phyloP scores from a whole-genome alignment of 2,888 invertebrate species.

The Dryobota labecula region DNA sequence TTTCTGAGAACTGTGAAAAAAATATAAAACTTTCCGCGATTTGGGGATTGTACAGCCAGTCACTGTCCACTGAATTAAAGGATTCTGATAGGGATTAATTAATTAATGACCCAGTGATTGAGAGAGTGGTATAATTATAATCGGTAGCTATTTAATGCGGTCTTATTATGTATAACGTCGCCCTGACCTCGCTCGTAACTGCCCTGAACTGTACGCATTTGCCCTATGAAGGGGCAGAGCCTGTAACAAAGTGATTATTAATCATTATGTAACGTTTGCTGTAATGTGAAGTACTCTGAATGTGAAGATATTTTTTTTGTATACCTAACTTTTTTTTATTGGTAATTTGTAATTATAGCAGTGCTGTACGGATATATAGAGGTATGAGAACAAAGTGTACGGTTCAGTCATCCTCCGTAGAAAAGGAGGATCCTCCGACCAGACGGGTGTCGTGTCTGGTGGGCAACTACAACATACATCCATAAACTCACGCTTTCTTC shows the following conservation, averaged over 20 bases:
- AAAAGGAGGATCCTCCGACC: too few relatives aligned
- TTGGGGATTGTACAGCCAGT: too few relatives aligned
- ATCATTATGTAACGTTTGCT: not conserved
- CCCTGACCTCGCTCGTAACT: constrained; percentile 17
- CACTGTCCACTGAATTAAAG: not conserved
- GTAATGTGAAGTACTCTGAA: not conserved
- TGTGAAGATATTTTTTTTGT: not conserved
- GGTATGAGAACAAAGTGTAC: too few relatives aligned
- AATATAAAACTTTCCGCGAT: not conserved
- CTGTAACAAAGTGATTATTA: not conserved
- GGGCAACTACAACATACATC: too few relatives aligned
- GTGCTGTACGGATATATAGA: not conserved
- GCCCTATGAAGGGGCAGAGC: constrained; percentile 12
- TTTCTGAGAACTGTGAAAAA: constrained; percentile 3
- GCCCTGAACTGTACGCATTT: constrained; percentile 26
- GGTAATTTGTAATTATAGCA: not conserved
- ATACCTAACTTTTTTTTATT: not conserved
- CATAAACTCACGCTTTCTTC: not conserved
- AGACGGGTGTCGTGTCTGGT: too few relatives aligned
- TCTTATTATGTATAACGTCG: constrained; percentile 1
- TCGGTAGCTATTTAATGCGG: constrained; percentile 8
- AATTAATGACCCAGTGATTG: not conserved
- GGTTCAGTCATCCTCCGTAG: too few relatives aligned
- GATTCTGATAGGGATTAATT: not conserved
- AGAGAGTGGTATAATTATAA: not conserved